Base-by-base conservation (phyloP, 1,140 invertebrate species). In the Propsilocerus akamusi region DNA sequence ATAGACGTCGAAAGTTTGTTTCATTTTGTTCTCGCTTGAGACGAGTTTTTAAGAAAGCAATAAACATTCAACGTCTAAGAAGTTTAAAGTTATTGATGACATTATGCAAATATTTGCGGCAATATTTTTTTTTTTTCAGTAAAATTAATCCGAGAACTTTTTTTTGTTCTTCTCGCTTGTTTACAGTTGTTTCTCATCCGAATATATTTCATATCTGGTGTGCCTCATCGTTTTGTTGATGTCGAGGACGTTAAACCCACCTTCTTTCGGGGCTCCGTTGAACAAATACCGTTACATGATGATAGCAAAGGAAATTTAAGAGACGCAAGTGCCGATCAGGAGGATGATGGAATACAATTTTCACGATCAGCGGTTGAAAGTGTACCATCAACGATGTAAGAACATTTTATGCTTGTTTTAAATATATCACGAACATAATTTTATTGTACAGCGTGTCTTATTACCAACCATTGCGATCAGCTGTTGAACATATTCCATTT, bases 401-500 rank as follows among this genome's bases (percentile, higher is more conserved):
- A 23, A 49, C 50, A 12, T 48, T 58, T 10, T 37, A 47, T 30
- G 55, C 57, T 25, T 54, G 56, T 3, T 57, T 57, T 14, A 14
- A 41, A 32, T 25, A 6, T 47, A 47, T 34, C 3, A 46, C 28
- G 11, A 24, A 28, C n/a, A 47, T 26, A 26, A 24, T 59, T 54
- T n/a, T 37, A 55, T 4, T 51, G 53, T 5, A 52, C 59, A 10
- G 52, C 52, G 23, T 62, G 60, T 34, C 62, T 60, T 0, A 58
- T 2, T 63, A 65, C 49, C 53, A 76, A 46, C 75, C 74, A 0
- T 53, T 80, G 23, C 67, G 76, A 28, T 68, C 71, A 28, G 73
- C 75, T 1, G 74, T 78, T 3, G 75, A 78, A 58, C 68, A 68
- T 25, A 58, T 74, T 25, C 74, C 74, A 25, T 67, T 71, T 50